Base-by-base conservation (phyloP, 2,888 invertebrate species). In the Lasiommata megera region DNA sequence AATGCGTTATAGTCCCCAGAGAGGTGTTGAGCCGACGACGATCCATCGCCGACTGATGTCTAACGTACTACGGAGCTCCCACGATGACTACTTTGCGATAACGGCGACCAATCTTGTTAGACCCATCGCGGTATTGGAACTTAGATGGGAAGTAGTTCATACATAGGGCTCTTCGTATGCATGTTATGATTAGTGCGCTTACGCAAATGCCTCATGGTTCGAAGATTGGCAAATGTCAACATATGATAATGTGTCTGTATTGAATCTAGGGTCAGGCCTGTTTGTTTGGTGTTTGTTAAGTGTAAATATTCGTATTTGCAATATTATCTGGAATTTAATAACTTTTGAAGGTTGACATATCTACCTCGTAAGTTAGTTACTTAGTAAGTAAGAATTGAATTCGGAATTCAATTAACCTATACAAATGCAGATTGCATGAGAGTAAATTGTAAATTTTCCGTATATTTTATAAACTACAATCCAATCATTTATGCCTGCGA, bases 131-230 rank as follows among this genome's bases (percentile, higher is more conserved):
- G 14, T 1, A n/a, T 16, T 5, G 31, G 11, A 11, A 9, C 28
- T 31, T 11, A 14, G 1, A 16, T 16, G 1, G 28, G 9, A 46
- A 11, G 16, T 44, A 14, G 16, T 11, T 43, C n/a, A 41, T 40
- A 40, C 6, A 16, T 16, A 64, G 29, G 53, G 76, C 8, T 75
- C 79, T 62, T 37, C 0, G 56, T 67, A 66, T 0, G 52, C 7
- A 82, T 80, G 86, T 70, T 17, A 23, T 40, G 67, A 67, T 71
- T 63, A 72, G 78, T 71, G 68, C 74, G 77, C 85, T 87, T 88
- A 88, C 88, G 89, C 88, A 88, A 88, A 85, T 84, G 82, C 76
- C 82, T 83, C 79, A 79, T 74, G 75, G 68, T 68, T 75, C 61
- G 65, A 62, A 76, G 80, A 84, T 84, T 80, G 80, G 77, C 79